These are phyloP conservation scores for Xanthorhoe designata DNA, from an alignment of 2,888 invertebrate species.

Conservation along the genomic window DNA sequence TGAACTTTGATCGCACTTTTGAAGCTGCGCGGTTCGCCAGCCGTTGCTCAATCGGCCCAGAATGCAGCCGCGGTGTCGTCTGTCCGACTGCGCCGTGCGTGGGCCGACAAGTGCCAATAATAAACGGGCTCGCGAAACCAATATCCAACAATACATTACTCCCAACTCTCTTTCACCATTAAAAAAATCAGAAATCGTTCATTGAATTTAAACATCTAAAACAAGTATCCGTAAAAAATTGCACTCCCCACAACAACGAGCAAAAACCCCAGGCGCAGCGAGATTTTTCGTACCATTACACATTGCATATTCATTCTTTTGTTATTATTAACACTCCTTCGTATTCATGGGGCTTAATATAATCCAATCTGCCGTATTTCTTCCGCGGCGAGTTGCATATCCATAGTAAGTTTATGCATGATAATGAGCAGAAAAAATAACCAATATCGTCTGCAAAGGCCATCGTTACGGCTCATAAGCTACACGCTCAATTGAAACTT, in stretches of 20 bases:
- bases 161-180: neutral
- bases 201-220: neutral
- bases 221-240: conserved; percentile 1
- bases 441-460: conserved; percentile 58
- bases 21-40: conserved; percentile 53
- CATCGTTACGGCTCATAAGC: conserved; percentile 64
- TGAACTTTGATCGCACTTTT: conserved; percentile 49
- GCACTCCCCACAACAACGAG: neutral
- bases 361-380: conserved; percentile 49
- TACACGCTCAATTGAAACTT: conserved; percentile 53
- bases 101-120: conserved; percentile 55
- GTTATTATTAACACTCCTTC: conserved; percentile 37
- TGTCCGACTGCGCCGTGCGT: conserved; percentile 48
- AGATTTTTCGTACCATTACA: conserved; percentile 42
- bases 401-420: conserved; percentile 56
- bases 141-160: conserved; percentile 14
- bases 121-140: conserved; percentile 44
- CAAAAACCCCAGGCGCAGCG: conserved; percentile 26
- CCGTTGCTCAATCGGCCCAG: conserved; percentile 70
- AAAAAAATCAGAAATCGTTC: neutral
- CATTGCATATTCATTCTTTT: conserved; percentile 44
- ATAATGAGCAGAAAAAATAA: conserved; percentile 52
- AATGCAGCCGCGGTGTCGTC: conserved; percentile 64
- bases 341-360: conserved; percentile 44
- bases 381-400: conserved; percentile 45